Evolutionary conservation across 2,797 vertebrate genomes (phyloP).

Genomic region (Chaetophractus vellerosus): DNA sequence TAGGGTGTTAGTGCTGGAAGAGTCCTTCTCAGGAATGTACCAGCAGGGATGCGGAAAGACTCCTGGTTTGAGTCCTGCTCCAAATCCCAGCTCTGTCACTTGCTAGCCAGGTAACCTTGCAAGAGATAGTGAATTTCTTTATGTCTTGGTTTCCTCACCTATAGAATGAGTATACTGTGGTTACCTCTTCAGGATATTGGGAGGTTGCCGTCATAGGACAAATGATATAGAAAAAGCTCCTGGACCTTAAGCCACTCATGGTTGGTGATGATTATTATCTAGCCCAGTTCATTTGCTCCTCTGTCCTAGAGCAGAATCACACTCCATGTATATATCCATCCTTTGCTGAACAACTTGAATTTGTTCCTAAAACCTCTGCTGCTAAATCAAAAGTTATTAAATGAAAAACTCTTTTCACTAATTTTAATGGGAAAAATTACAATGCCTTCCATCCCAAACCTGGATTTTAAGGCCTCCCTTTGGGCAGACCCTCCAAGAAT

Average conservation of each 20-base stretch:
- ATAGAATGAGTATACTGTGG: accelerated
- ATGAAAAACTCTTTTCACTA: background rate
- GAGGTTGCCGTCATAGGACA: background rate
- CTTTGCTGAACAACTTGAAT: background rate
- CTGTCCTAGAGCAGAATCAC: background rate
- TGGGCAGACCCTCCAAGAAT: background rate
- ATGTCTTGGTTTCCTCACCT: background rate
- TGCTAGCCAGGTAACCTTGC: background rate
- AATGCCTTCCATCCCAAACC: background rate
- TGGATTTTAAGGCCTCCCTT: background rate
- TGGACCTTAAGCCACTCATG: background rate
- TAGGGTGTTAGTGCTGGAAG: background rate
- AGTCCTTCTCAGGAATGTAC: background rate
- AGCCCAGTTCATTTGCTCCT: background rate
- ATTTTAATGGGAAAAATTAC: slow-evolving; percentile 49
- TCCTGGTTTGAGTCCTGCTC: too few relatives aligned
- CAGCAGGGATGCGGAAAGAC: background rate
- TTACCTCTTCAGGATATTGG: accelerated
- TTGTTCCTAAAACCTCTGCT: background rate
- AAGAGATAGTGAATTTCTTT: background rate
- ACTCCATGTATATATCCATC: background rate
- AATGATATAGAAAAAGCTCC: background rate
- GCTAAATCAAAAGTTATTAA: background rate
- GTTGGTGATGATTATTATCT: accelerated
- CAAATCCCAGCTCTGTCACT: background rate